Conservation (phyloP, 1,140 invertebrate genomes). For the Leptinotarsa texana region DNA sequence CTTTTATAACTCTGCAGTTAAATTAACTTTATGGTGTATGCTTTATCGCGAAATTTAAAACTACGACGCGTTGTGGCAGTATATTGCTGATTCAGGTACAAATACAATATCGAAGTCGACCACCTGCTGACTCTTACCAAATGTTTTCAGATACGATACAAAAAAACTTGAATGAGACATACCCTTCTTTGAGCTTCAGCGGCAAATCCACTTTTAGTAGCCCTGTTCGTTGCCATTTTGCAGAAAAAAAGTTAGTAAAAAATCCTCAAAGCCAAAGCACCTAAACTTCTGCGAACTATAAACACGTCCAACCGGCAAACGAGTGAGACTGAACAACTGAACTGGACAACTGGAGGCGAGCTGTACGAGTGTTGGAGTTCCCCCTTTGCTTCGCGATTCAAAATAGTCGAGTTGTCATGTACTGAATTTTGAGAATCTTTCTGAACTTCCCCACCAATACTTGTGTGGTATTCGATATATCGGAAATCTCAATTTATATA, state of each 20-base stretch:
- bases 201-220: slow-evolving; percentile 91
- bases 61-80: too few relatives aligned
- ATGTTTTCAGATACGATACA: neutral
- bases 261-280: slow-evolving; percentile 23
- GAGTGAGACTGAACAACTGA: neutral
- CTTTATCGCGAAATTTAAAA: too few relatives aligned
- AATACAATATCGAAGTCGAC: neutral
- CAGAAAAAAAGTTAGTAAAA: slow-evolving; percentile 22
- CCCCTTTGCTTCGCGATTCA: neutral
- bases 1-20: too few relatives aligned
- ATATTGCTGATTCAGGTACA: too few relatives aligned
- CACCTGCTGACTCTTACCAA: slow-evolving; percentile 24
- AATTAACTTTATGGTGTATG: too few relatives aligned
- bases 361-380: neutral
- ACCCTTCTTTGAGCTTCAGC: slow-evolving; percentile 92
- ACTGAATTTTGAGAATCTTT: neutral
- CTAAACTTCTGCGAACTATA: slow-evolving; percentile 20
- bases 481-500: too few relatives aligned
- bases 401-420: neutral
- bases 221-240: slow-evolving; percentile 82
- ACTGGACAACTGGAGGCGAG: neutral
- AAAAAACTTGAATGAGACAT: slow-evolving; percentile 24
- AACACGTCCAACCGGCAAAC: slow-evolving; percentile 19
- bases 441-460: too few relatives aligned
- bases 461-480: too few relatives aligned